Evolutionary conservation across 2,113 vertebrate species (phyloP).

Genomic region (Piaya cayana): DNA sequence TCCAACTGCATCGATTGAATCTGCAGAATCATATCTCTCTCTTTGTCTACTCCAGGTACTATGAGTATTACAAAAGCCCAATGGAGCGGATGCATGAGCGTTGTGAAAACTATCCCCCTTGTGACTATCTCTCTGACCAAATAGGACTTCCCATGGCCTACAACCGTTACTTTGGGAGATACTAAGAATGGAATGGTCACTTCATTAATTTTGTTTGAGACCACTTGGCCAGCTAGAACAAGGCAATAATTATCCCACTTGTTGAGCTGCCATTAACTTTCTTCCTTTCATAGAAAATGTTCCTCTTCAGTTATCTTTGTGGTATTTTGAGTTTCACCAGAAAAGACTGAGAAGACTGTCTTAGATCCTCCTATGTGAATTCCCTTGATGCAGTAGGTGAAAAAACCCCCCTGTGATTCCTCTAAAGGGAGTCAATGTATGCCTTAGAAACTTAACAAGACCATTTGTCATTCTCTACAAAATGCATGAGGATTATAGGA

Average conservation of each 20-base stretch:
- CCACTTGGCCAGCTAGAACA: not conserved
- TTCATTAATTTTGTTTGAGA: not conserved
- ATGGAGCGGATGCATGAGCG: slow-evolving; percentile 74
- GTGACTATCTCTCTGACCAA: slow-evolving; percentile 78
- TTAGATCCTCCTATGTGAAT: not conserved
- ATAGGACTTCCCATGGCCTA: slow-evolving; percentile 80
- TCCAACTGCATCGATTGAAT: not conserved
- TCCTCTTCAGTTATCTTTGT: not conserved
- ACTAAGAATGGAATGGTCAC: slow-evolving; percentile 34
- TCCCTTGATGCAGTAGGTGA: not conserved
- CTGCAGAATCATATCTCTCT: not conserved
- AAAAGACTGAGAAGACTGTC: not conserved
- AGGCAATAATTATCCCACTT: not conserved
- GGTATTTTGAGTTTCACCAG: not conserved
- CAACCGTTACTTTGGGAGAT: slow-evolving; percentile 78
- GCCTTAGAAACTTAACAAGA: not conserved
- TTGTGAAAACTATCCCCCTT: slow-evolving; percentile 79
- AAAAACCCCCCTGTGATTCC: not conserved
- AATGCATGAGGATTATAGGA: not conserved
- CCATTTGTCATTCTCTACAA: not conserved
- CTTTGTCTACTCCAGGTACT: slow-evolving; percentile 45
- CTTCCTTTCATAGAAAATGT: not conserved
- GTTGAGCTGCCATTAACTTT: not conserved
- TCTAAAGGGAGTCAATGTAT: not conserved
- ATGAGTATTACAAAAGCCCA: slow-evolving; percentile 16